These are phyloP conservation scores for Dromaius novaehollandiae DNA, from an alignment of 2,113 vertebrate species.

Conservation along the genomic window DNA sequence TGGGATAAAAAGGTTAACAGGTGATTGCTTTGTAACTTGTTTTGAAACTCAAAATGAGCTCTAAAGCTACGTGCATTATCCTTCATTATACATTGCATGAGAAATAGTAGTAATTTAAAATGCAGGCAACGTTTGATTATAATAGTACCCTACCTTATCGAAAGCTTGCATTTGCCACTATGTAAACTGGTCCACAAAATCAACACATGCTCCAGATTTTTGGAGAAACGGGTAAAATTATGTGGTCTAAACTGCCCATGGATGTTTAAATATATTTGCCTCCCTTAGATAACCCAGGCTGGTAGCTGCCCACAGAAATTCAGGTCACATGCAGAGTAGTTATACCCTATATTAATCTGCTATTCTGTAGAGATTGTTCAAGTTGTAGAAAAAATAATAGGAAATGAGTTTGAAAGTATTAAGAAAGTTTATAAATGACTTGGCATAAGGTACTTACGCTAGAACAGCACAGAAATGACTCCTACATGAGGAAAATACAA, in stretches of 20 bases:
- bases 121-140: slow-evolving; percentile 41
- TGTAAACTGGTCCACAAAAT: slow-evolving; percentile 10
- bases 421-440: slow-evolving; percentile 28
- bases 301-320: slow-evolving; percentile 6
- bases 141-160: slow-evolving; percentile 35
- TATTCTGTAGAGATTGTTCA: not conserved
- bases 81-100: slow-evolving; percentile 53
- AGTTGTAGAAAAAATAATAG: slow-evolving; percentile 6
- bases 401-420: not conserved
- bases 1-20: slow-evolving; percentile 68
- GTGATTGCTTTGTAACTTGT: slow-evolving; percentile 68
- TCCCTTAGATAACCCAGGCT: not conserved
- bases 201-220: not conserved
- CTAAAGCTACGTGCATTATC: slow-evolving; percentile 45
- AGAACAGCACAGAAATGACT: not conserved
- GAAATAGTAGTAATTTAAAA: slow-evolving; percentile 55
- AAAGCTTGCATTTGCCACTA: slow-evolving; percentile 31
- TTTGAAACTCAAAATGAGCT: slow-evolving; percentile 71
- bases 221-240: slow-evolving; percentile 1
- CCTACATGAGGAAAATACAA: not conserved
- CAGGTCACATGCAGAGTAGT: not conserved
- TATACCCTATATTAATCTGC: not conserved
- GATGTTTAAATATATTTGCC: not conserved
- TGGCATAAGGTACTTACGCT: slow-evolving; percentile 16
- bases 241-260: not conserved